Base-by-base conservation (phyloP, 2,797 vertebrate species). In the Oreortyx pictus region DNA sequence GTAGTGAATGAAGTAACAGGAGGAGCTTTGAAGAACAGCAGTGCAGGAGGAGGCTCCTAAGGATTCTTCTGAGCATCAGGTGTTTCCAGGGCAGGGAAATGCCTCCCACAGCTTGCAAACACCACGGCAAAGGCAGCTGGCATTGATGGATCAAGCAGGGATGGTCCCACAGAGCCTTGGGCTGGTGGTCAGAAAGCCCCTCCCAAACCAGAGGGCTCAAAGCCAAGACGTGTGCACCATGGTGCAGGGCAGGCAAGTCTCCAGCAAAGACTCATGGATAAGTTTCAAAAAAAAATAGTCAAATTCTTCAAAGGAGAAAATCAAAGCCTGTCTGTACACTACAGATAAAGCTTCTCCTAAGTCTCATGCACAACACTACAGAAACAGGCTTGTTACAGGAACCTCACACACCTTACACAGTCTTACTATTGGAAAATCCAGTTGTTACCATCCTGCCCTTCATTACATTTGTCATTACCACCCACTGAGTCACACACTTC, bases 31-130 rank as follows among this genome's bases (percentile, higher is more conserved):
- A 76, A 13, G 86, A 93, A 70, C 1, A 52, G 41, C 50, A 79
- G 14, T 23, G 60, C 44, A 54, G 47, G 11, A 61, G 82, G 81
- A 0, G 0, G 37, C 64, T 50, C 14, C 25, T 41, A 54, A 72
- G 81, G 75, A 64, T 54, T 85, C 29, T 11, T 81, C 35, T 72
- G 50, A 49, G 59, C 56, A 88, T 91, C 57, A 91, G 68, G 24
- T 76, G 66, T 7, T 66, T 60, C 14, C 64, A 2, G 0, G 11
- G 62, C 0, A 37, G 72, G 68, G 62, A 89, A 77, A 82, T 3
- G 47, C 44, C 83, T 89, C 46, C 41, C 1, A 1, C 59, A 74
- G 83, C 47, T 85, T 67, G 41, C 6, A 50, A 19, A 71, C 79
- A 85, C 33, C 62, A 70, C 80, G 61, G 79, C 1, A 0, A 77